Evolutionary conservation across 2,113 vertebrate genomes (phyloP), one percentile per base, ranked within the genome.

Genomic region (Smithornis capensis): DNA sequence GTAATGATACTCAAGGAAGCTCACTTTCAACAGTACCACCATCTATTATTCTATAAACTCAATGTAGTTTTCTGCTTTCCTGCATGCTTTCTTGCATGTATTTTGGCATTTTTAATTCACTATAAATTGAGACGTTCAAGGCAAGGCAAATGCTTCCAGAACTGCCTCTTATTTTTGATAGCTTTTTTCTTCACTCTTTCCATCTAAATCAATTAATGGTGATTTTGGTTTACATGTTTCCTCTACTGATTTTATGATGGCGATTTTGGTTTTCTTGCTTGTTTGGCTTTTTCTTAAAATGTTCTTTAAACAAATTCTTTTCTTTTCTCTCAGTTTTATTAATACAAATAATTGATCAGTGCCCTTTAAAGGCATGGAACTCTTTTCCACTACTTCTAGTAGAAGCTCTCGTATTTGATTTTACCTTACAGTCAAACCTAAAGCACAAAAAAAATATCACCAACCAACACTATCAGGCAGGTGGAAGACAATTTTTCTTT

Each of bases 221-320:
- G 19, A 76, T n/a, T 73, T 40, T 60, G 7, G 12, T 57, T 31
- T 44, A 50, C 29, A 21, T 12, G 18, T 28, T 65, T 67, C n/a
- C 44, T 71, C n/a, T n/a, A 68, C 12, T 0, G 2, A 68, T 60
- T 77, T 87, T 33, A 49, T 2, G 4, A 28, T 29, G 8, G 21
- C 4, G 14, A 4, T 55, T 37, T 12, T 17, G 19, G 5, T 6
- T 69, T 57, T 50, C 24, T 44, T n/a, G 42, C 10, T 53, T 60
- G 2, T 18, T 44, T 8, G 2, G 0, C 47, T 28, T 42, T 29
- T 47, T 77, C 38, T 19, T 3, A 1, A 50, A 50, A 40, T 35
- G 12, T 5, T 45, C 5, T 31, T 24, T 21, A 71, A 83, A 33
- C 22, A 9, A 31, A 5, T 69, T 49, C 1, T 24, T 62, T 77